phyloP scores from a whole-genome alignment of 1,140 invertebrate genomes.

The Pemphigus obesinymphae region DNA sequence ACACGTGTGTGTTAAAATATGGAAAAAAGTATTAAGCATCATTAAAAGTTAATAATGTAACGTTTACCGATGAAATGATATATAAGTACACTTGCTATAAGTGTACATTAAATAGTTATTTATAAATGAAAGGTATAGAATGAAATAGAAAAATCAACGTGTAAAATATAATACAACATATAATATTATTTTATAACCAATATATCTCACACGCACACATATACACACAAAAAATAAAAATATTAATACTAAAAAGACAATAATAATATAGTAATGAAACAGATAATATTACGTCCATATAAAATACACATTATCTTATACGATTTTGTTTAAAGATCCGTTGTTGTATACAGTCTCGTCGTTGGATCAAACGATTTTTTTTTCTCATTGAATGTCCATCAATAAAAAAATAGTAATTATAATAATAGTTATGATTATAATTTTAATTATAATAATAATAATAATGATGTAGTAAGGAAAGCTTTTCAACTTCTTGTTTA shows the following conservation, averaged over 20 bases:
- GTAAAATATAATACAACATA: neutral
- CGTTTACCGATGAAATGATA: neutral
- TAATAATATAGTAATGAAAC: neutral
- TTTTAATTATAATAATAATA: neutral
- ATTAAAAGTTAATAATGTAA: neutral
- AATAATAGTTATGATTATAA: neutral
- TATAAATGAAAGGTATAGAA: neutral
- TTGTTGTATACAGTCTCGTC: constrained; percentile 34
- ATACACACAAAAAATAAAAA: neutral
- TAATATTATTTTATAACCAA: neutral
- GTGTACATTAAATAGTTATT: neutral
- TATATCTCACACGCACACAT: neutral
- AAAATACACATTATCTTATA: constrained; percentile 18
- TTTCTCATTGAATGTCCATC: neutral
- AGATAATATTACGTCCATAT: neutral
- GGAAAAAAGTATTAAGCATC: neutral
- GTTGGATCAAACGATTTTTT: constrained; percentile 7
- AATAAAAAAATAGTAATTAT: neutral
- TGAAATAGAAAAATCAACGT: neutral
- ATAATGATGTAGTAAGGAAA: neutral
- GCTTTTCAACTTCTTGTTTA: neutral
- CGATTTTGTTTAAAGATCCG: neutral
- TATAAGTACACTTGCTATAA: neutral
- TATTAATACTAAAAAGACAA: constrained; percentile 25
- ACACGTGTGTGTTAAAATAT: neutral